Conservation (phyloP, 2,888 invertebrate species). For the Drosophila nigritarsus region DNA sequence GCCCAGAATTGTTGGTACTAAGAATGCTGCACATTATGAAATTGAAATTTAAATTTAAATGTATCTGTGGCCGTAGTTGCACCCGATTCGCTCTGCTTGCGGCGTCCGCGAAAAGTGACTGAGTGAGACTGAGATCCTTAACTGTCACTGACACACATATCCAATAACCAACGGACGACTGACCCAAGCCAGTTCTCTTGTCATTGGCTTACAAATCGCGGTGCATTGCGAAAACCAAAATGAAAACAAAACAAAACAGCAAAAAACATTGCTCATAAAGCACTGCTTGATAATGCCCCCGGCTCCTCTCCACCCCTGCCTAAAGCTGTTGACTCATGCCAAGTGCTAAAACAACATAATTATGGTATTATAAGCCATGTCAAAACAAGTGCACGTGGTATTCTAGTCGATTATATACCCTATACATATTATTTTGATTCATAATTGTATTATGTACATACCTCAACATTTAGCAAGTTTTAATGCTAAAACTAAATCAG, state of each 20-base stretch:
- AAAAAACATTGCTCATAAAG: slow-evolving; percentile 55
- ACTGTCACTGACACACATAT: slow-evolving; percentile 75
- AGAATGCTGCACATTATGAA: slow-evolving; percentile 26
- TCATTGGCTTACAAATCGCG: slow-evolving; percentile 52
- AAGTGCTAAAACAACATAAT: slow-evolving; percentile 63
- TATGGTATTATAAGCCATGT: slow-evolving; percentile 55
- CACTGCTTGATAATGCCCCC: slow-evolving; percentile 61
- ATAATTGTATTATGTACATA: too few species aligned
- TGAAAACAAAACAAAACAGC: slow-evolving; percentile 30
- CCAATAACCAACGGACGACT: slow-evolving; percentile 57
- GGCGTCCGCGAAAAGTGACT: slow-evolving; percentile 49
- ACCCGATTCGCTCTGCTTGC: slow-evolving; percentile 62
- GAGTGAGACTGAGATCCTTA: slow-evolving; percentile 60
- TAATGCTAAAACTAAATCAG: not conserved
- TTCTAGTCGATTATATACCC: slow-evolving; percentile 14
- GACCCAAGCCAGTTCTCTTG: slow-evolving; percentile 53
- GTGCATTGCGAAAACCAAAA: slow-evolving; percentile 50
- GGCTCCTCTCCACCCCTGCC: not conserved
- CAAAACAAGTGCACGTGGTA: not conserved
- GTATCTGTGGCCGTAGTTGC: slow-evolving; percentile 16
- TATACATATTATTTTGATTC: slow-evolving; percentile 3
- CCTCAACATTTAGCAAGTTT: not conserved
- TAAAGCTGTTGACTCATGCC: slow-evolving; percentile 68
- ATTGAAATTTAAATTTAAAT: slow-evolving; percentile 36
- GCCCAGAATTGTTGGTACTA: slow-evolving; percentile 29